Conservation (phyloP, 2,888 invertebrate genomes). For the Adela reaumurella region DNA sequence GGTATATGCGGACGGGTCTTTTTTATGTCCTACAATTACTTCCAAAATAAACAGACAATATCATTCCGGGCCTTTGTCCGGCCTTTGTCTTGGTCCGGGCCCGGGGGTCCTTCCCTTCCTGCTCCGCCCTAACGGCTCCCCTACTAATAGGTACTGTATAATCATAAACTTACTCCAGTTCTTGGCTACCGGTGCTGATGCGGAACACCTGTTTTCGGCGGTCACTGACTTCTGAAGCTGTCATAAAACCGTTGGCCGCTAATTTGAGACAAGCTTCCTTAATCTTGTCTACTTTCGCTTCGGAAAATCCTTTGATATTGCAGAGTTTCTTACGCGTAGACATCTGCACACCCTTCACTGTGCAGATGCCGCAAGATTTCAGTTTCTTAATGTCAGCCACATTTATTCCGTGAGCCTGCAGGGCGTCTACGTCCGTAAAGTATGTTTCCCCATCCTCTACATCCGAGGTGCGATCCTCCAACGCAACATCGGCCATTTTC, state of each 20-base stretch:
- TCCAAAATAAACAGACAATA: too few species aligned
- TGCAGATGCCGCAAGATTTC: conserved; percentile 73
- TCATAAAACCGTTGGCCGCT: conserved; percentile 62
- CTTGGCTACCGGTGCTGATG: conserved; percentile 63
- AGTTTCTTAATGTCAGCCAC: conserved; percentile 74
- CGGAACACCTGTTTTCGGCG: conserved; percentile 69
- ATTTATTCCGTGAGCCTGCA: conserved; percentile 61
- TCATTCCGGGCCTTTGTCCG: too few species aligned
- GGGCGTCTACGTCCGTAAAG: conserved; percentile 71
- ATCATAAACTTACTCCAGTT: conserved; percentile 74
- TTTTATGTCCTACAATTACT: too few species aligned
- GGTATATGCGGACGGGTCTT: too few species aligned
- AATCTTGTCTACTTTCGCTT: conserved; percentile 74
- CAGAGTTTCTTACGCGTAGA: conserved; percentile 68
- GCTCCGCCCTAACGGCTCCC: too few species aligned
- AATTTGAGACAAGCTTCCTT: conserved; percentile 73
- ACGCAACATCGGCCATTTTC: conserved; percentile 35
- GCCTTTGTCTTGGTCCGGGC: too few species aligned
- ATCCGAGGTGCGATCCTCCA: conserved; percentile 43
- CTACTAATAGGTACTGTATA: too few species aligned
- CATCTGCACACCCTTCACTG: conserved; percentile 80
- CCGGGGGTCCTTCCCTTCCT: too few species aligned
- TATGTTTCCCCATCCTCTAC: conserved; percentile 64
- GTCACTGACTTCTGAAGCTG: conserved; percentile 70
- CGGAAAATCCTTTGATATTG: conserved; percentile 72